phyloP scores from a whole-genome alignment of 2,797 vertebrate species.

The Enteromius afrohamiltoni region DNA sequence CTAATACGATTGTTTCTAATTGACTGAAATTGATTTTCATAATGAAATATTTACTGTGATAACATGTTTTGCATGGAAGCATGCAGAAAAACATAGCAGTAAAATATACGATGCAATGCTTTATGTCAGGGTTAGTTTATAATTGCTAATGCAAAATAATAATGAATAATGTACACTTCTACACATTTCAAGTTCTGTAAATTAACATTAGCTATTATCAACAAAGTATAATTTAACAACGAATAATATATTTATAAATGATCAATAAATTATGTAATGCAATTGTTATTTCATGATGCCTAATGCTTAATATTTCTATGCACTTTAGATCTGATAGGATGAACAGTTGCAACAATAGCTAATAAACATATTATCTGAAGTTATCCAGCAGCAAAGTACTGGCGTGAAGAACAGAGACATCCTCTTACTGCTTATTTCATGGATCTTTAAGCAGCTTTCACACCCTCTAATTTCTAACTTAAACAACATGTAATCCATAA shows the following conservation, averaged over 20 bases:
- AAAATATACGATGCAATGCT: background rate
- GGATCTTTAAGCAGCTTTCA: slow-evolving; percentile 92
- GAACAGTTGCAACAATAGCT: slow-evolving; percentile 56
- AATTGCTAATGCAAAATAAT: background rate
- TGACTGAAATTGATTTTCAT: background rate
- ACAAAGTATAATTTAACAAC: background rate
- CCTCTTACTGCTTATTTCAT: slow-evolving; percentile 85
- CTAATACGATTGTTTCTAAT: background rate
- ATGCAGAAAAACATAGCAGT: background rate
- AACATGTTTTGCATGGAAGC: background rate
- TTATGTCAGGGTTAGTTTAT: background rate
- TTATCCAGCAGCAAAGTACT: slow-evolving; percentile 71
- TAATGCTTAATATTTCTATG: background rate
- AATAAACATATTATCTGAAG: slow-evolving; percentile 75
- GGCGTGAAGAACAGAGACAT: slow-evolving; percentile 70
- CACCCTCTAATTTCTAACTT: slow-evolving; percentile 80
- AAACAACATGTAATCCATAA: slow-evolving; percentile 85
- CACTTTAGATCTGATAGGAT: background rate
- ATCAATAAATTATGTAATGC: background rate
- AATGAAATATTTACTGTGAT: background rate
- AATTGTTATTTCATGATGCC: background rate
- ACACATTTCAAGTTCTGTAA: background rate
- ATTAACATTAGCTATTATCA: background rate
- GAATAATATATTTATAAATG: background rate
- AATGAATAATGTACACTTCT: background rate